phyloP scores from a whole-genome alignment of 2,113 vertebrate species.

The Acrocephalus kingi region DNA sequence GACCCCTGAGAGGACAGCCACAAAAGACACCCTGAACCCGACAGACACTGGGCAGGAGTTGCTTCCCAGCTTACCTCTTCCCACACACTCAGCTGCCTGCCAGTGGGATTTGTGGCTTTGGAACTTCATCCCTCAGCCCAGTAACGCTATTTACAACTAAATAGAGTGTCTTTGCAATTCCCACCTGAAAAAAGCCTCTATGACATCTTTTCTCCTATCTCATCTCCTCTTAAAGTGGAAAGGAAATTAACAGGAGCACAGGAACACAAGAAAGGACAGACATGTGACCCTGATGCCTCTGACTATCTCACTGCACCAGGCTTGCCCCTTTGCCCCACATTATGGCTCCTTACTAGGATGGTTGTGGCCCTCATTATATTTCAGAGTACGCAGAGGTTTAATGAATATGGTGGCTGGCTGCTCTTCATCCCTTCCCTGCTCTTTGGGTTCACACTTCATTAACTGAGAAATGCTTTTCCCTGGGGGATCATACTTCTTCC shows the following conservation, averaged over 20 bases:
- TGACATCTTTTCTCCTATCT: background rate
- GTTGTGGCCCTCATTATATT: background rate
- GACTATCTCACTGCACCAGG: background rate
- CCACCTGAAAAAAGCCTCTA: background rate
- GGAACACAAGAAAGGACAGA: background rate
- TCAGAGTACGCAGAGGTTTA: background rate
- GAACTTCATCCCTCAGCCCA: background rate
- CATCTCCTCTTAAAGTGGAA: background rate
- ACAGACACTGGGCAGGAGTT: background rate
- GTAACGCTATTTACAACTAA: background rate
- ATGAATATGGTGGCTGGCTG: background rate
- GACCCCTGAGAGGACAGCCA: background rate
- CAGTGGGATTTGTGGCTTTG: background rate
- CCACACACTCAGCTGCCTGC: background rate
- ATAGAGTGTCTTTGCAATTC: background rate
- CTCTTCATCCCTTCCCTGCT: background rate
- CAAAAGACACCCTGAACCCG: background rate
- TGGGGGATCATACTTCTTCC: background rate
- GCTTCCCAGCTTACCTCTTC: background rate
- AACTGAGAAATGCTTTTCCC: slow-evolving; percentile 13
- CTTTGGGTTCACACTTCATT: slow-evolving; percentile 35
- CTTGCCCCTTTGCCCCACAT: background rate
- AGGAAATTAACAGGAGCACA: background rate
- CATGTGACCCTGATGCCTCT: rapidly evolving
- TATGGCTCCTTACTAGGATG: background rate